Percentiles rank a stretch among this genome's conserved stretches.
phyloP scores from a whole-genome alignment of 2,888 invertebrate species.

The Stenurella melanura region DNA sequence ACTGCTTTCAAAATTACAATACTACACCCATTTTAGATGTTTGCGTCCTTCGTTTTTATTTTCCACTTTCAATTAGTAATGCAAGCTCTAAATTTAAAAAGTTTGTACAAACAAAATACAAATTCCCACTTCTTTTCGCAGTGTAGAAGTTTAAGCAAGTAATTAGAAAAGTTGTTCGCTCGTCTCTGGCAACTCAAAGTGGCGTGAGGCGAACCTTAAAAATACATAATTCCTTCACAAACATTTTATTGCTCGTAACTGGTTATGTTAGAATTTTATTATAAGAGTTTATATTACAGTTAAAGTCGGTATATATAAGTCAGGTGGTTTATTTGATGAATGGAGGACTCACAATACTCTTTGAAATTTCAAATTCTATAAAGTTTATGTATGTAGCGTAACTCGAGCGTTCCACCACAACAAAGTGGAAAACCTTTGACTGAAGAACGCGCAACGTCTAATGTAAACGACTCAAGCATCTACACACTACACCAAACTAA shows the following conservation, averaged over 20 bases:
- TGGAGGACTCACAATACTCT: slow-evolving; percentile 57
- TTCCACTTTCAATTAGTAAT: not conserved
- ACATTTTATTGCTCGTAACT: slow-evolving; percentile 38
- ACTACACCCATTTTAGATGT: not conserved
- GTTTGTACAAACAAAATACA: slow-evolving; percentile 37
- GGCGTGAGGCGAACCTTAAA: slow-evolving; percentile 36
- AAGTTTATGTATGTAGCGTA: slow-evolving; percentile 60
- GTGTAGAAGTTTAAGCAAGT: slow-evolving; percentile 43
- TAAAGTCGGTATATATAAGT: slow-evolving; percentile 29
- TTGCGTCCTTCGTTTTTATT: not conserved
- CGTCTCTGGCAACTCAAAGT: slow-evolving; percentile 36
- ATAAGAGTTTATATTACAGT: slow-evolving; percentile 27
- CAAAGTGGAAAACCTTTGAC: slow-evolving; percentile 63
- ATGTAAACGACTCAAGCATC: slow-evolving; percentile 64
- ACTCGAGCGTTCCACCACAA: slow-evolving; percentile 60
- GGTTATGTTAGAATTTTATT: slow-evolving; percentile 21
- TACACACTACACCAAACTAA: slow-evolving; percentile 58
- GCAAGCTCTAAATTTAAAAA: not conserved
- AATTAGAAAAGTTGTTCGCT: slow-evolving; percentile 51
- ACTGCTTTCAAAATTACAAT: not conserved
- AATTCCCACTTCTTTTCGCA: slow-evolving; percentile 46
- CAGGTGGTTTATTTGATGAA: slow-evolving; percentile 58
- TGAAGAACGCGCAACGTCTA: slow-evolving; percentile 63
- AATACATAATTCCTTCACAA: slow-evolving; percentile 38
- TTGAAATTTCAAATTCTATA: slow-evolving; percentile 62